Evolutionary conservation across 2,797 vertebrate genomes (phyloP).

Genomic region (Argyrosomus regius): DNA sequence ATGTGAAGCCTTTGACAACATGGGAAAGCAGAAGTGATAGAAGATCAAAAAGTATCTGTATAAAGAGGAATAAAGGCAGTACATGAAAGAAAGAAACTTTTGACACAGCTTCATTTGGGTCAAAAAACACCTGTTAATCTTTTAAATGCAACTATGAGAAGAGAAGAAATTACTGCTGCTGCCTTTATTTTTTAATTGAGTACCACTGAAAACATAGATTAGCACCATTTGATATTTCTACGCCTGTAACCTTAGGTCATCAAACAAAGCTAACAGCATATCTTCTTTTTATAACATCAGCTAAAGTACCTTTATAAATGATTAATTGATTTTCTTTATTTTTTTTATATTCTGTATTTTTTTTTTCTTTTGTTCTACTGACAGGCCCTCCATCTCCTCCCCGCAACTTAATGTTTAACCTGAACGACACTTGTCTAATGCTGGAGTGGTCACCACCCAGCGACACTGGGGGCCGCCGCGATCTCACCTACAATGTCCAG

Average conservation of each 20-base stretch:
- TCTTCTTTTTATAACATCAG: background rate
- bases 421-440: constrained; percentile 95
- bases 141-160: background rate
- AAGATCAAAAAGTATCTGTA: background rate
- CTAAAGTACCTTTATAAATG: background rate
- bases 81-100: background rate
- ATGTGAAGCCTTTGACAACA: background rate
- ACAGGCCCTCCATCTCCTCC: constrained; percentile 96
- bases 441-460: constrained; percentile 97
- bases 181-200: background rate
- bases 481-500: constrained; percentile 94
- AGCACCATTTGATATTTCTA: background rate
- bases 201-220: background rate
- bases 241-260: background rate
- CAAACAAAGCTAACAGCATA: background rate
- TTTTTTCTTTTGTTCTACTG: background rate
- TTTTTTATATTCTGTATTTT: background rate
- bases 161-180: background rate
- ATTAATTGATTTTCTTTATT: background rate
- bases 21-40: background rate
- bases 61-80: background rate
- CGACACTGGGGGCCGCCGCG: constrained; percentile 94
- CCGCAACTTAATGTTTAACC: constrained; percentile 93
- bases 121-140: background rate
- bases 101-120: background rate